Base-by-base conservation (phyloP, 2,113 vertebrate genomes). In the Chrysemys picta region DNA sequence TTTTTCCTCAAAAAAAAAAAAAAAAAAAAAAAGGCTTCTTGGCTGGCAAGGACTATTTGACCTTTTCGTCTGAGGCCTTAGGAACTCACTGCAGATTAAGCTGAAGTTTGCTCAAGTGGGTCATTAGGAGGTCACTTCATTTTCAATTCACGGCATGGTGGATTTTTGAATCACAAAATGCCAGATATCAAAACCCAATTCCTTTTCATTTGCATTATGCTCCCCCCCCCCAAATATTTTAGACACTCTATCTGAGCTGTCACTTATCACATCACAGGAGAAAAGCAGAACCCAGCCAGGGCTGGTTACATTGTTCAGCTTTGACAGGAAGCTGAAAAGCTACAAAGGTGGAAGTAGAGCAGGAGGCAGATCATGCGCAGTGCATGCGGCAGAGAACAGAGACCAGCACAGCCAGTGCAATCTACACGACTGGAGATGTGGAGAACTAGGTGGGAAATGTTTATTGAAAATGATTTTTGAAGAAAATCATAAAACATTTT, bases 31-130 rank as follows among this genome's bases (percentile, higher is more conserved):
- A 29, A 47, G 35, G 54, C 83, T 90, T 14, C 2, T 10, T 90
- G 82, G 45, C 69, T 91, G 56, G 29, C 80, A 89, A 96, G 94
- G 93, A 89, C 38, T 27, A 6, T 87, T 80, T 88, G 90, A 91
- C 94, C 92, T 98, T 93, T 87, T 42, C 47, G 52, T 42, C 14
- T 0, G 11, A 87, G 53, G 57, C 62, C 82, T 91, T 24, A 94
- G 90, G 82, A 94, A 50, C 54, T 62, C 47, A 31, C 72, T 72
- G 57, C 85, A 57, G 90, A 8, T 91, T 93, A 72, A 84, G 25
- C 35, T 89, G 85, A 85, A 72, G 85, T 85, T 95, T 92, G 54
- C 91, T 90, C 54, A 84, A 76, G 54, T 80, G 81, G 85, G 11
- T 80, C 45, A 1, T 79, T 93, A 80, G 94, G 86, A 84, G 84